Base-by-base conservation (phyloP, 1,140 invertebrate genomes). In the Neodiprion fabricii region DNA sequence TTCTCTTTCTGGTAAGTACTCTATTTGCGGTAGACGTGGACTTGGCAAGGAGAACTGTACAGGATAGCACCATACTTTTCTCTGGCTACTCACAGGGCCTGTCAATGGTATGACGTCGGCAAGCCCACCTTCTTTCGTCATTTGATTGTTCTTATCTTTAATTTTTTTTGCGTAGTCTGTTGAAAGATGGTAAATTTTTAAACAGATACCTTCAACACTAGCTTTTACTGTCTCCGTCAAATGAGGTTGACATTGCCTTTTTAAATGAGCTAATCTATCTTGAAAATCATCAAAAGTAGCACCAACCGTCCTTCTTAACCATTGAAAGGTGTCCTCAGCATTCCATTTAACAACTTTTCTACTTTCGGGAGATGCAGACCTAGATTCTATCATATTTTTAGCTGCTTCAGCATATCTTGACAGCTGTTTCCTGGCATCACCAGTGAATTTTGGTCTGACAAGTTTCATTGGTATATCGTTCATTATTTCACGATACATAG, bases 311-410 rank as follows among this genome's bases (percentile, higher is more conserved):
- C 95, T 92, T 83, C 97, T 91, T 47, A 99, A 85, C 97, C 97
- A 99, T 77, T 96, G 94, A 87, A 99, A 98, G 2, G 97, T 98
- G 80, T 99, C 97, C 84, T 99, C 97, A 0, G 96, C 97, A 90
- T 99, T 98, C 97, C 97, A 99, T 86, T 99, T 99, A 0, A 99
- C 97, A 8, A 98, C 95, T 89, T 99, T 99, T 75, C 98, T 90
- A 83, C 96, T 97, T 84, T 98, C 97, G 1, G 96, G 92, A n/a
- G 96, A 94, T 1, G 96, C 95, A 85, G 95, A 96, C 78, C 96
- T 92, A 1, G 96, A 96, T 85, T 98, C 97, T 76, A 99, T 98
- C 89, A 98, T 97, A 86, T 97, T 96, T 84, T 99, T 99, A 0
- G 97, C 97, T 9, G 97, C 97, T 86, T 99, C 97, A 0, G 97